Conservation (phyloP, 2,888 invertebrate species). For the Oithona nana region DNA sequence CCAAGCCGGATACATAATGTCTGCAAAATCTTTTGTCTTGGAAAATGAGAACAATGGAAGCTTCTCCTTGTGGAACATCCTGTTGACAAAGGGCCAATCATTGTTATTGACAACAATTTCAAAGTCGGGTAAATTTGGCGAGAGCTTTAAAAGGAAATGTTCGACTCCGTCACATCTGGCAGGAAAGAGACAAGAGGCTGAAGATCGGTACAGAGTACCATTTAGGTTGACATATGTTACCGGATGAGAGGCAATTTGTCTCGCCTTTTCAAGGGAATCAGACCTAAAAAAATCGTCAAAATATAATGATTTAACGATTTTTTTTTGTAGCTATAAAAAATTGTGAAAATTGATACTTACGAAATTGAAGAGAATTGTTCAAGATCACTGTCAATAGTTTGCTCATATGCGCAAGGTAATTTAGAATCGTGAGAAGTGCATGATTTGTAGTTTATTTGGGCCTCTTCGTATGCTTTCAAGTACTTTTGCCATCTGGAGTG, state of each 20-base stretch:
- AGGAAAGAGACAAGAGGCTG: conserved; percentile 67
- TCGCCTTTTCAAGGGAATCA: too few relatives aligned
- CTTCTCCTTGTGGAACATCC: conserved; percentile 27
- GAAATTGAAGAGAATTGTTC: too few relatives aligned
- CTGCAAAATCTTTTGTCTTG: conserved; percentile 58
- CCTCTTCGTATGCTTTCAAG: too few relatives aligned
- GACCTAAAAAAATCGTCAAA: too few relatives aligned
- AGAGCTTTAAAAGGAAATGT: conserved; percentile 18
- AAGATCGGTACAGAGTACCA: conserved; percentile 55
- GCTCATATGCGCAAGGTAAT: too few relatives aligned
- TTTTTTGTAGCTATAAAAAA: too few relatives aligned
- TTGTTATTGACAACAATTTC: conserved; percentile 1
- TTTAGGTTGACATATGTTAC: conserved; percentile 38
- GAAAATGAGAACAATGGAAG: conserved; percentile 88
- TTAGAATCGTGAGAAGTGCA: too few relatives aligned
- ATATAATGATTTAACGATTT: too few relatives aligned
- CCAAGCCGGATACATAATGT: conserved; percentile 87
- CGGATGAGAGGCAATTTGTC: not conserved
- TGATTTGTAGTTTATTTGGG: too few relatives aligned
- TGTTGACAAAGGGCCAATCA: conserved; percentile 7
- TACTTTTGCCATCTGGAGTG: too few relatives aligned
- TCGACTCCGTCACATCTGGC: conserved; percentile 39
- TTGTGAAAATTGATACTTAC: too few relatives aligned
- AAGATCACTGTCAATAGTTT: too few relatives aligned
- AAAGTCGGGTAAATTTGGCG: conserved; percentile 2